Conservation (phyloP, 2,888 invertebrate genomes). For the Acholoe squamosa region DNA sequence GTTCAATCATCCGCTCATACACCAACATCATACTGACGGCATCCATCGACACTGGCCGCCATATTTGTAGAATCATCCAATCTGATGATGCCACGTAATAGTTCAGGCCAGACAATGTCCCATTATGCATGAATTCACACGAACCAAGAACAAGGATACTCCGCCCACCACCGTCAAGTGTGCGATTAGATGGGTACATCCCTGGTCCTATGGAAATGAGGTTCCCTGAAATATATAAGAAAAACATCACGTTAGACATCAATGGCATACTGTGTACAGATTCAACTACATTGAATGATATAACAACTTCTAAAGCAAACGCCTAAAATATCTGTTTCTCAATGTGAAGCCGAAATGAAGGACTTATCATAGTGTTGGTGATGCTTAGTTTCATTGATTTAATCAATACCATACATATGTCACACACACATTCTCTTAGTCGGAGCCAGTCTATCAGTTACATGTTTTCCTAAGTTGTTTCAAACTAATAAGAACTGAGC, state of each 20-base stretch:
- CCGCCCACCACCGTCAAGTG: slow-evolving; percentile 39
- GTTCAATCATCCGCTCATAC: slow-evolving; percentile 49
- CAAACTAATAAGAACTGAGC: too few relatives aligned
- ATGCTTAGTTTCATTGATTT: too few relatives aligned
- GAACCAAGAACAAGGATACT: slow-evolving; percentile 53
- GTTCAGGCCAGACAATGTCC: slow-evolving; percentile 53
- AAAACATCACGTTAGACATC: background rate
- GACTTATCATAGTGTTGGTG: too few relatives aligned
- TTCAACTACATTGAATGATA: too few relatives aligned
- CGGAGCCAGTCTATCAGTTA: too few relatives aligned
- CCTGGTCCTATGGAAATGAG: slow-evolving; percentile 63
- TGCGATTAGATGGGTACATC: slow-evolving; percentile 58
- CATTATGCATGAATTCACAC: slow-evolving; percentile 64
- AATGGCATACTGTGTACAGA: too few relatives aligned
- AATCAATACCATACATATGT: too few relatives aligned
- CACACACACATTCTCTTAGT: too few relatives aligned
- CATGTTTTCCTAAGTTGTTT: too few relatives aligned
- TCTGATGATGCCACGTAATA: slow-evolving; percentile 58
- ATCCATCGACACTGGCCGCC: slow-evolving; percentile 55
- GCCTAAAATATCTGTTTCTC: too few relatives aligned
- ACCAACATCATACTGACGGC: slow-evolving; percentile 49
- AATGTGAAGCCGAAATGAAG: too few relatives aligned
- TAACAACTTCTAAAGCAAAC: too few relatives aligned
- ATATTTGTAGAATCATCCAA: slow-evolving; percentile 61
- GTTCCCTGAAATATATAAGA: slow-evolving; percentile 49